Base-by-base conservation (phyloP, 1,140 invertebrate genomes). In the Ceratitis capitata region DNA sequence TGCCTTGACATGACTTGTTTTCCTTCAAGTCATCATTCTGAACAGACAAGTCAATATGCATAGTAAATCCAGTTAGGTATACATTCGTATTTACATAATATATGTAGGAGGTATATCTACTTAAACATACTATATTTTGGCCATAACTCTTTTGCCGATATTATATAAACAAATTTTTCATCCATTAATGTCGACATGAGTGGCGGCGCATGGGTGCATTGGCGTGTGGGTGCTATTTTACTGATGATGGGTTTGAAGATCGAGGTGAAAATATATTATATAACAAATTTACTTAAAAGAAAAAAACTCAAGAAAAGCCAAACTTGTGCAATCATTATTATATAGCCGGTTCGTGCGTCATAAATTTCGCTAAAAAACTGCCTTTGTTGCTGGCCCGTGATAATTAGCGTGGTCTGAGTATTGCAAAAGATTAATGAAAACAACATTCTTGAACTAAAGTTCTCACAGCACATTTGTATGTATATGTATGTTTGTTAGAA, bases 91-190 rank as follows among this genome's bases (percentile, higher is more conserved):
- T n/a, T 23, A n/a, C 29, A 69, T 2, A 35, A 39, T 19, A 39
- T 69, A 39, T 69, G 26, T 69, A 64, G 2, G 0, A 6, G 26
- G 45, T 26, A 53, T 53, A 69, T 12, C 32, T 35, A 35, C 12
- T 35, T 39, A 23, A 19, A 16, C 35, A 32, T 19, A 78, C n/a
- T 78, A 69, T 19, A 69, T 35, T 29, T 10, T 9, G 69, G 39
- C 39, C 32, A 45, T 78, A 78, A 78, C 45, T 78, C 69, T 45
- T 78, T 78, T 45, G n/a, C 51, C 9, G 9, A 78, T 26, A 78
- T 78, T 78, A 78, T 47, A 45, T 26, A 78, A 42, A 78, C 35
- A 78, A 78, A 78, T 45, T 47, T 78, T 78, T 78, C 19, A 78
- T 7, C 32, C 69, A 78, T 78, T 26, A 47, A 78, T 78, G 69